These are phyloP conservation scores for Mastigias papua DNA, from an alignment of 30 jellyfish, hydroid and myxozoan species.

Conservation along the genomic window DNA sequence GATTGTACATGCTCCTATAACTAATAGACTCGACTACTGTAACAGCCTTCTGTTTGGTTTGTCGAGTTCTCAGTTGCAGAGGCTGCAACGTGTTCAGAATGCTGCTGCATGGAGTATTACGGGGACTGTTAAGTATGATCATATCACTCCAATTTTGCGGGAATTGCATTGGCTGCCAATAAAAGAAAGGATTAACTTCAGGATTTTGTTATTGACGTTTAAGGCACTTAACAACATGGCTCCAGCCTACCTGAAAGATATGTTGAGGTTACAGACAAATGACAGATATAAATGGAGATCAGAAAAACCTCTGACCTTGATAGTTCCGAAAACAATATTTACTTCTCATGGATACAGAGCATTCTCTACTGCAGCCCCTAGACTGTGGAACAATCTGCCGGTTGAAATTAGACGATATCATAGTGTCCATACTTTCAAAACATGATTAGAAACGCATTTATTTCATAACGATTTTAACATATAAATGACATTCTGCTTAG, in stretches of 20 bases:
- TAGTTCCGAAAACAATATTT: neutral
- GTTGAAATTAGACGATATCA: neutral
- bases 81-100: conserved; percentile 60
- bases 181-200: conserved; percentile 65
- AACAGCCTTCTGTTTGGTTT: conserved; percentile 53
- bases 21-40: conserved; percentile 53
- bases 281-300: neutral
- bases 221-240: conserved; percentile 68
- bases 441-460: neutral
- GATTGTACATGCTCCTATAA: conserved; percentile 54
- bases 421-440: neutral
- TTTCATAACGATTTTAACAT: neutral
- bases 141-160: conserved; percentile 31
- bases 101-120: conserved; percentile 56
- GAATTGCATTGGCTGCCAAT: conserved; percentile 79
- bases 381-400: neutral
- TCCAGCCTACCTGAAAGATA: conserved; percentile 49
- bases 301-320: conserved; percentile 16
- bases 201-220: conserved; percentile 43
- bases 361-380: neutral
- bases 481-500: too few relatives aligned
- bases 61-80: conserved; percentile 23
- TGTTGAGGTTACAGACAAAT: conserved; percentile 42
- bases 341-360: neutral
- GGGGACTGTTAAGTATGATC: conserved; percentile 25